phyloP scores from a whole-genome alignment of 2,113 vertebrate species.

The Burhinus oedicnemus region DNA sequence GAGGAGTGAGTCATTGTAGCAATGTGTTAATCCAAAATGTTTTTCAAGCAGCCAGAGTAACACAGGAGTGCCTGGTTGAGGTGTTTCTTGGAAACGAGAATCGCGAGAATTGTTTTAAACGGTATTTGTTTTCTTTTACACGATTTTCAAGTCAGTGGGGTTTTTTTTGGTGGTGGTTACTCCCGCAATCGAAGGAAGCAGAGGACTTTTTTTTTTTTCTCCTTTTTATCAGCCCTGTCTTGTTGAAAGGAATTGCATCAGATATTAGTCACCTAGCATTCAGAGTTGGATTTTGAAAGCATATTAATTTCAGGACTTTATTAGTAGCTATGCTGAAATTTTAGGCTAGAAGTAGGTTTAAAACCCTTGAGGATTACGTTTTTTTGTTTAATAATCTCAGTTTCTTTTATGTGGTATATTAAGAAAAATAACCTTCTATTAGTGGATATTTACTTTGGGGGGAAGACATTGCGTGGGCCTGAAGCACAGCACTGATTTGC shows the following conservation, averaged over 20 bases:
- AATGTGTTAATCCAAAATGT: background rate
- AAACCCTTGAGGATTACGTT: fast-evolving
- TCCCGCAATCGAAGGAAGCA: fast-evolving
- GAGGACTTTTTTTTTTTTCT: fast-evolving
- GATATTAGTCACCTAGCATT: background rate
- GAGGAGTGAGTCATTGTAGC: background rate
- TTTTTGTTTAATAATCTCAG: background rate
- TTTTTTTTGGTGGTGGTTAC: no score
- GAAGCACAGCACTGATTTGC: background rate
- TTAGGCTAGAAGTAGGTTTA: background rate
- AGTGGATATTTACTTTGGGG: background rate
- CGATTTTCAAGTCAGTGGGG: fast-evolving
- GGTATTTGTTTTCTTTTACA: background rate
- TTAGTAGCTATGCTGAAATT: background rate
- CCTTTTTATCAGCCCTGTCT: background rate
- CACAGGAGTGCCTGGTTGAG: background rate
- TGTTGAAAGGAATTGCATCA: background rate
- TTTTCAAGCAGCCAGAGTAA: background rate
- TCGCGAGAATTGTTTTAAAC: background rate
- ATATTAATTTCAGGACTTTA: background rate
- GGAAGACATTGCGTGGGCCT: fast-evolving
- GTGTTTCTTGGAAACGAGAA: background rate
- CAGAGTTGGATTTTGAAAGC: background rate
- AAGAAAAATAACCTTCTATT: background rate
- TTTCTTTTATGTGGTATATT: background rate